Evolutionary conservation across 1,140 invertebrate species (phyloP).

Genomic region (Rhopalosiphum padi): DNA sequence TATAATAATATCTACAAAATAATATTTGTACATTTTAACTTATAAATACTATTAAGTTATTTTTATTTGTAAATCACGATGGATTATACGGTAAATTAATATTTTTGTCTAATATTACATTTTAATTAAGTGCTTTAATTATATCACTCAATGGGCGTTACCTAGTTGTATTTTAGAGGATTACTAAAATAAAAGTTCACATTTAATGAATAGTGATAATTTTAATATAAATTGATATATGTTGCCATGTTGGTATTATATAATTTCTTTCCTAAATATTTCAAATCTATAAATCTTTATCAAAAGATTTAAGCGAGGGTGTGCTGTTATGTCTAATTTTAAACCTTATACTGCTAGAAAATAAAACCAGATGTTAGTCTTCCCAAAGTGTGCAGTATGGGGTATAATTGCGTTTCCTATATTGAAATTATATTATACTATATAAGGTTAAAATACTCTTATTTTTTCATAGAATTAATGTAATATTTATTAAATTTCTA

Average conservation of each 20-base stretch:
- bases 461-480: background rate
- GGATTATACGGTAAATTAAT: background rate
- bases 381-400: background rate
- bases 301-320: background rate
- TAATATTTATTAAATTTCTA: background rate
- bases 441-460: background rate
- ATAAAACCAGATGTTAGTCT: constrained; percentile 39
- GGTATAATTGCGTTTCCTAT: background rate
- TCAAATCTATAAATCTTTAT: constrained; percentile 28
- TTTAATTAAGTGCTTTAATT: background rate
- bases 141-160: background rate
- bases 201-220: background rate
- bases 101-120: background rate
- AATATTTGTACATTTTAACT: background rate
- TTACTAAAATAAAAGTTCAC: background rate
- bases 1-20: background rate
- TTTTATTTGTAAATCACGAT: too few relatives aligned
- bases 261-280: background rate
- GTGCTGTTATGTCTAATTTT: constrained; percentile 41
- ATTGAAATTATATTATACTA: background rate
- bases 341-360: constrained; percentile 6
- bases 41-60: too few relatives aligned
- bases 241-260: background rate
- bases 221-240: background rate
- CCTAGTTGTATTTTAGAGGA: background rate